phyloP scores from a whole-genome alignment of 1,140 invertebrate species.

The Sarcophaga peregrina region DNA sequence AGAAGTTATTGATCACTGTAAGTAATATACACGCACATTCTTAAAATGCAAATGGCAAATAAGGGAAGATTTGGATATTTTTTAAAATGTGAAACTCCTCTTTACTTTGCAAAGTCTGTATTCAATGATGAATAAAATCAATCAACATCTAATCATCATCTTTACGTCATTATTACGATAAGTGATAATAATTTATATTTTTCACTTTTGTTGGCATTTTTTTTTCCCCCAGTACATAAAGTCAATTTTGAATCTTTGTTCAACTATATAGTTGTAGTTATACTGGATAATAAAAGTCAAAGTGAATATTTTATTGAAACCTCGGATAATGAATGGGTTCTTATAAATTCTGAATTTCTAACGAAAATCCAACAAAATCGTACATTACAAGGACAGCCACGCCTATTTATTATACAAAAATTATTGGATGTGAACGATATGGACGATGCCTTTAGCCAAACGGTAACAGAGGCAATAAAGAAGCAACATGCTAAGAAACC shows the following conservation, averaged over 20 bases:
- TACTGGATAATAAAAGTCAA: conserved; percentile 30
- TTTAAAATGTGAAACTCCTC: not conserved
- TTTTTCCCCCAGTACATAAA: not conserved
- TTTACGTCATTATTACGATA: too few species aligned
- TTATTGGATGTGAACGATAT: not conserved
- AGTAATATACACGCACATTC: not conserved
- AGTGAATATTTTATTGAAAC: not conserved
- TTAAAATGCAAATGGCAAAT: too few species aligned
- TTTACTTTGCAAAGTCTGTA: too few species aligned
- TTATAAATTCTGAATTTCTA: not conserved
- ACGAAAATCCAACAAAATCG: not conserved
- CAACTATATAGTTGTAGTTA: conserved; percentile 4
- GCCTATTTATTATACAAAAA: conserved; percentile 30
- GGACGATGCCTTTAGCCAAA: not conserved
- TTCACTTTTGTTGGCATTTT: too few species aligned
- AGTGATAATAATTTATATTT: too few species aligned
- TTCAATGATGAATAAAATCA: too few species aligned
- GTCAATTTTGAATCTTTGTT: not conserved
- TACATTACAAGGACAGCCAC: not conserved
- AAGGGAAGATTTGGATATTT: not conserved
- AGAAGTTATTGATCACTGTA: not conserved
- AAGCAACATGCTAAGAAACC: not conserved
- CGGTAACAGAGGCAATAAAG: not conserved
- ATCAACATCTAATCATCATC: too few species aligned
- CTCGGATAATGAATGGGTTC: not conserved